Base-by-base conservation (phyloP, 2,888 invertebrate species). In the Deladenus siricidicola region DNA sequence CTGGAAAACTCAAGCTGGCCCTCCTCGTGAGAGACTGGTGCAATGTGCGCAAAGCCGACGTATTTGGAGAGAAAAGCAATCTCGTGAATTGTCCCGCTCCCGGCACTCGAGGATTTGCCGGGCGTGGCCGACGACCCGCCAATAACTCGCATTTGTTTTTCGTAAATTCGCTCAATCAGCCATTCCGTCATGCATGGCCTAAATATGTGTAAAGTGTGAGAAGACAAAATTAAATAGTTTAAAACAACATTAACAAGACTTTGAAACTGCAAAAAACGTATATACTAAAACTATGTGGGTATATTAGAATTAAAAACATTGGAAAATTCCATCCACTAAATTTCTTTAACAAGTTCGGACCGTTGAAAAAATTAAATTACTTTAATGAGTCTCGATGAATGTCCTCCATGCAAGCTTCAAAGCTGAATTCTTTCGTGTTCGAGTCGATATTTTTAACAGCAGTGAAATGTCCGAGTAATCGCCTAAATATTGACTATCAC, bases 341-440 rank as follows among this genome's bases (percentile, higher is more conserved):
- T n/a, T n/a, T n/a, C n/a, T n/a, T n/a, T n/a, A n/a, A n/a, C n/a
- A n/a, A n/a, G n/a, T n/a, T n/a, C n/a, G n/a, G n/a, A n/a, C n/a
- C n/a, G n/a, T n/a, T n/a, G n/a, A n/a, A n/a, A n/a, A 10, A n/a
- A n/a, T 47, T 55, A 4, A 45, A 19, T 47, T 34, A 60, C 60
- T 58, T 60, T n/a, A 60, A 45, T 19, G 58, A 50, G 6, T 59
- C 58, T 4, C 49, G 48, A 57, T 24, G 43, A 49, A 60, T 60
- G 29, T 60, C 60, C 39, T 60, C 60, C 60, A 60, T 57, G 34
- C 23, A 45, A n/a, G 49, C 48, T 23, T 60, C 45, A n/a, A 45
- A 59, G 10, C 28, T 45, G 44, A 60, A 60, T 50, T 60, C 60
- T 47, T 60, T 60, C 24, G 29, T 45, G 42, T 26, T 58, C n/a